Conservation (phyloP, 2,797 vertebrate species). For the Tamandua tetradactyla region DNA sequence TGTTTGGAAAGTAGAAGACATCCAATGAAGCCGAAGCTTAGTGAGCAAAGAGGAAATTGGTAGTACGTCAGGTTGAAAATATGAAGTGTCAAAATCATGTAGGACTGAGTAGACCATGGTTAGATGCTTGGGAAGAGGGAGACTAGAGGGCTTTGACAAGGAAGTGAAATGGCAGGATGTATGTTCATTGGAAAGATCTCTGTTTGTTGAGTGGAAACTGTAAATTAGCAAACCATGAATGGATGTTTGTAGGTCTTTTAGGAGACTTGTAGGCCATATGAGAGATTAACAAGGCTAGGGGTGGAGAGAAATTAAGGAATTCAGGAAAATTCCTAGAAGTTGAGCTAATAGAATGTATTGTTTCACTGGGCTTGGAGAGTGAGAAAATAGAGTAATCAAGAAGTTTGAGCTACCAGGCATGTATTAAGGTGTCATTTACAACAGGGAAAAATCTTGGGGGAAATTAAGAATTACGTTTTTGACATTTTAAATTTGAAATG, state of each 20-base stretch:
- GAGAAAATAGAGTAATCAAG: not conserved
- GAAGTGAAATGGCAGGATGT: not conserved
- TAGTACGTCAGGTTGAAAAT: not conserved
- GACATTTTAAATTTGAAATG: not conserved
- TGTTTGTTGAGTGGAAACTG: not conserved
- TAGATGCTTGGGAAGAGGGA: not conserved
- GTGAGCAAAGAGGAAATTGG: not conserved
- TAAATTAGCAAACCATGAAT: not conserved
- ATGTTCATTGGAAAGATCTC: not conserved
- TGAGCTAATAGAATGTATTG: not conserved
- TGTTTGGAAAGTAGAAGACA: not conserved
- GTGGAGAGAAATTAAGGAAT: not conserved
- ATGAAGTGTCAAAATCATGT: not conserved
- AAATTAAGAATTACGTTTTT: not conserved
- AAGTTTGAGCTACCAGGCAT: not conserved
- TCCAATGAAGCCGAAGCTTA: not conserved
- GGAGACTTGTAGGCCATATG: not conserved
- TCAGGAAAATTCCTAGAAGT: not conserved
- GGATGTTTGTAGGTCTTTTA: not conserved
- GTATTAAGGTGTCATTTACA: not conserved
- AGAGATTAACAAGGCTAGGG: not conserved
- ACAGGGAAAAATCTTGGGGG: not conserved
- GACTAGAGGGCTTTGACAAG: not conserved
- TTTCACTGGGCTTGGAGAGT: not conserved
- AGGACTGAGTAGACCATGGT: not conserved